Evolutionary conservation across 2,797 vertebrate species (phyloP), one percentile per base, ranked within the genome.

Genomic region (Prionace glauca): DNA sequence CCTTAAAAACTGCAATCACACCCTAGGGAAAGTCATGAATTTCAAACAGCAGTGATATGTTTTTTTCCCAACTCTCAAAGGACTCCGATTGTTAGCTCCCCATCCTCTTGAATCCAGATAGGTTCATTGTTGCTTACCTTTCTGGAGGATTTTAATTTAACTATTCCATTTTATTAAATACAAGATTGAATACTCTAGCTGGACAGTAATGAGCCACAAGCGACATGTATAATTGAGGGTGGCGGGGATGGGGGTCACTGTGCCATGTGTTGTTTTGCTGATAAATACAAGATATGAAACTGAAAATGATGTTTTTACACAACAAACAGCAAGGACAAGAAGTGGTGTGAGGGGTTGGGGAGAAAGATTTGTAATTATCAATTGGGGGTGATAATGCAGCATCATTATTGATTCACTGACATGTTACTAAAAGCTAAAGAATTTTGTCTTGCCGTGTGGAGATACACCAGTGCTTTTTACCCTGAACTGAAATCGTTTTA

Each of bases 1-100:
- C 92, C 92, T 94, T 74, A 94, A 94, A 90, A 94, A 94, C 92
- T 45, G 92, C 69, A 94, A 72, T 94, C 69, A 72, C 41, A 69
- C 93, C 45, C 93, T 26, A 56, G 93, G 71, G 93, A 95, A 95
- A 56, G 71, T 32, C 93, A 95, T 95, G 93, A 77, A 77, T 95
- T 74, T 32, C 71, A 95, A 95, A 95, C 50, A 56, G 71, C 71
- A 77, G 45, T 74, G 71, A 56, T 5, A 14, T 36, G 26, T 60
- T 56, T 72, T 72, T 69, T 94, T 74, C 56, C 32, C 50, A 94
- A 94, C 45, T 50, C 69, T 74, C 41, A 18, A 50, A 32, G 45
- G 36, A 14, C 91, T 94, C 65, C 88, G n/a, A 16, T 65, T 65
- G 32, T 65, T 91, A n/a, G 29, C 41, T 45, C 16, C 93, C 32